These are phyloP conservation scores for Rachycentron canadum DNA, from an alignment of 2,797 vertebrate species.

Conservation along the genomic window DNA sequence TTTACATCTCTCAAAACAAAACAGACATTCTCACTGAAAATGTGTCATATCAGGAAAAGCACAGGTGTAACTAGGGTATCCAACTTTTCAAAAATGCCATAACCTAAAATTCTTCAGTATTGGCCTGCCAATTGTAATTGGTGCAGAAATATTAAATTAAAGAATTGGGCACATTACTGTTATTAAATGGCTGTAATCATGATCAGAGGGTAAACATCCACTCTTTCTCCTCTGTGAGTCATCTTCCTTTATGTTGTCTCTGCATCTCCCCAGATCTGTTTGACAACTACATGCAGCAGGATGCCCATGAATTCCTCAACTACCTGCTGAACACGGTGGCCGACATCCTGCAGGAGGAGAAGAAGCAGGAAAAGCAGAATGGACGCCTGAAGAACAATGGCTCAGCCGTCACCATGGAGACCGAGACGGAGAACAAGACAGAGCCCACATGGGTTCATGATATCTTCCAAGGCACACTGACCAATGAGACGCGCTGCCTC, in stretches of 20 bases:
- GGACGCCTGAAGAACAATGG: conserved; percentile 95
- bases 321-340: conserved; percentile 98
- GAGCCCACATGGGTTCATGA: conserved; percentile 98
- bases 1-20: background rate
- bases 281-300: conserved; percentile 99
- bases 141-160: background rate
- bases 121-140: background rate
- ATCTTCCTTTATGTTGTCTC: background rate
- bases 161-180: background rate
- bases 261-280: conserved; percentile 90
- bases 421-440: conserved; percentile 86
- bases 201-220: background rate
- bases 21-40: background rate
- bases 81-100: no score
- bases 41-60: background rate
- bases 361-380: conserved; percentile 96
- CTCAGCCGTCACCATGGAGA: conserved; percentile 84
- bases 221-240: no score
- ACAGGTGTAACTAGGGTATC: no score
- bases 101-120: no score
- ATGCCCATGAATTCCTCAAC: conserved; percentile 98
- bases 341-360: conserved; percentile 98
- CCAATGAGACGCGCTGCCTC: conserved; percentile 98
- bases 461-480: conserved; percentile 98
- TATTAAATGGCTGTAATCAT: background rate